Evolutionary conservation across 2,797 vertebrate species (phyloP).

Genomic region (Arvicola amphibius): DNA sequence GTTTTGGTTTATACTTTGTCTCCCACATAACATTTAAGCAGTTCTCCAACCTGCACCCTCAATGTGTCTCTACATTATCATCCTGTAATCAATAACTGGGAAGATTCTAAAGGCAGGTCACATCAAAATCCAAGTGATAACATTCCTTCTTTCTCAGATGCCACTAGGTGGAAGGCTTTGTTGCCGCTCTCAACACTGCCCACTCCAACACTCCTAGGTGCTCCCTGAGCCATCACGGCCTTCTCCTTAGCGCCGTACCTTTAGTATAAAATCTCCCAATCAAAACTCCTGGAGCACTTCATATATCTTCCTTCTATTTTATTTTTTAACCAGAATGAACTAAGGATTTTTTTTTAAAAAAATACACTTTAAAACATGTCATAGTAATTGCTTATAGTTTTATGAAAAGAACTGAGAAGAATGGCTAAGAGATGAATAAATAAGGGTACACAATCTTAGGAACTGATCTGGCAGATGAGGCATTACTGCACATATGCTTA

Average conservation of each 20-base stretch:
- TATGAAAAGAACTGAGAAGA: conserved; percentile 21
- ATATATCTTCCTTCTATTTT: neutral
- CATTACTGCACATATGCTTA: neutral
- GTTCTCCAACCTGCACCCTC: neutral
- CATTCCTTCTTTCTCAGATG: neutral
- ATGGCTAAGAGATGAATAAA: conserved; percentile 27
- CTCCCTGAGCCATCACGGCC: neutral
- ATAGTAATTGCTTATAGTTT: conserved; percentile 45
- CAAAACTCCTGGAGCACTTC: neutral
- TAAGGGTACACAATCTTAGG: neutral
- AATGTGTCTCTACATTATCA: neutral
- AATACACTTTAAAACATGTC: neutral
- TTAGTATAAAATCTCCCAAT: conserved; percentile 45
- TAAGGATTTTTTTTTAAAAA: neutral
- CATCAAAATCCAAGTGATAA: neutral
- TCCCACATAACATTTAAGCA: neutral
- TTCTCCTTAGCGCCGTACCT: neutral
- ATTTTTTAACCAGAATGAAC: conserved; percentile 35
- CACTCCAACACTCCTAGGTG: neutral
- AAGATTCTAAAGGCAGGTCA: conserved; percentile 14
- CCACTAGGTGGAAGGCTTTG: neutral
- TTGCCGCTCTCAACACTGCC: neutral
- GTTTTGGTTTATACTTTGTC: neutral
- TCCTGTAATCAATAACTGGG: neutral
- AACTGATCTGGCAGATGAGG: neutral